These are phyloP conservation scores for Nicator chloris DNA, from an alignment of 2,113 vertebrate genomes.

Conservation along the genomic window DNA sequence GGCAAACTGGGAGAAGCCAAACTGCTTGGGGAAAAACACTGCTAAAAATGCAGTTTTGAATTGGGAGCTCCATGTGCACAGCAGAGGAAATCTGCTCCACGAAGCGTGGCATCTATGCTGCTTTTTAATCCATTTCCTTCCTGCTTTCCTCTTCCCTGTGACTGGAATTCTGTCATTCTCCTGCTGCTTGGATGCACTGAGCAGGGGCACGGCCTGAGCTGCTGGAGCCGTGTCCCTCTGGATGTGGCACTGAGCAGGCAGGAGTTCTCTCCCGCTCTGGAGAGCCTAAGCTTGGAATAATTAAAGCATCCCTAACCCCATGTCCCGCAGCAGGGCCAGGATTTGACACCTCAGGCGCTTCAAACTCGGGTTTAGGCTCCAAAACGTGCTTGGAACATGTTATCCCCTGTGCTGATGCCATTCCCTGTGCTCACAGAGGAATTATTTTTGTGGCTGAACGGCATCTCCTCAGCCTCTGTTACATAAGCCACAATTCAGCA, in stretches of 20 bases:
- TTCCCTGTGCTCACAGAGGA: neutral
- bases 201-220: neutral
- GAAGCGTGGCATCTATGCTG: neutral
- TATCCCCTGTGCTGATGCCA: neutral
- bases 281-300: neutral
- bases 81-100: neutral
- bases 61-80: neutral
- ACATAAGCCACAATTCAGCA: neutral
- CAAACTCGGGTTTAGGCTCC: neutral
- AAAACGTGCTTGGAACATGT: rapidly evolving
- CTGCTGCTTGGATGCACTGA: neutral
- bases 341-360: neutral
- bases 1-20: neutral
- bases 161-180: rapidly evolving
- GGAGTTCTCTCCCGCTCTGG: neutral
- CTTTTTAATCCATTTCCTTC: neutral
- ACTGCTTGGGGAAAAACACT: rapidly evolving
- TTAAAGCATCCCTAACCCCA: neutral
- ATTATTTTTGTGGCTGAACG: neutral
- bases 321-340: neutral
- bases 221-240: no score
- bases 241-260: neutral
- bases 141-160: neutral
- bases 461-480: neutral
- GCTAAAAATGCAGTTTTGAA: rapidly evolving